These are phyloP conservation scores for Euproctis similis DNA, from an alignment of 2,888 invertebrate species.

Conservation along the genomic window DNA sequence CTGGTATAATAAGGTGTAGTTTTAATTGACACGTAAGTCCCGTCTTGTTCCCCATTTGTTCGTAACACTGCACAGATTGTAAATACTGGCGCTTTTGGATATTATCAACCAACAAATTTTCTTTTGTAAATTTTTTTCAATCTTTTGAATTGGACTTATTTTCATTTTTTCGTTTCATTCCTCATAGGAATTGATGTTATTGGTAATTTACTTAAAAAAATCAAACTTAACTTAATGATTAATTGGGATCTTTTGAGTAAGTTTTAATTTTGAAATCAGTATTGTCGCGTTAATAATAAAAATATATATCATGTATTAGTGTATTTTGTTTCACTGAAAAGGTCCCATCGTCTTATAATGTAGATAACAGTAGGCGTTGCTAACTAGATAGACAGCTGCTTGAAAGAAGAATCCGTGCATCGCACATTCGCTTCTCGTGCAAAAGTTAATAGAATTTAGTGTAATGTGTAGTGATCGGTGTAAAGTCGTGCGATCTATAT, in stretches of 20 bases:
- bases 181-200: slow-evolving; percentile 68
- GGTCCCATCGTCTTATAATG: slow-evolving; percentile 50
- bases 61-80: slow-evolving; percentile 36
- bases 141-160: slow-evolving; percentile 42
- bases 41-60: slow-evolving; percentile 31
- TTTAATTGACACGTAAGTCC: no score
- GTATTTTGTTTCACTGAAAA: slow-evolving; percentile 43
- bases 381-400: slow-evolving; percentile 74
- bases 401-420: slow-evolving; percentile 74
- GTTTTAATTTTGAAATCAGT: slow-evolving; percentile 10
- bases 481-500: slow-evolving; percentile 67
- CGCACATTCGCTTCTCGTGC: slow-evolving; percentile 75
- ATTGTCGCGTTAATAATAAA: slow-evolving; percentile 8
- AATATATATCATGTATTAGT: not conserved
- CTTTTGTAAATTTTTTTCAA: slow-evolving; percentile 25
- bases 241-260: slow-evolving; percentile 61
- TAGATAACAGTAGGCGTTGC: slow-evolving; percentile 70
- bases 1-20: no score
- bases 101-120: slow-evolving; percentile 43
- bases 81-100: slow-evolving; percentile 74
- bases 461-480: slow-evolving; percentile 66
- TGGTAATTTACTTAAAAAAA: slow-evolving; percentile 49
- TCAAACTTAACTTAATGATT: slow-evolving; percentile 64
- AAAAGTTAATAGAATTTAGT: slow-evolving; percentile 64
- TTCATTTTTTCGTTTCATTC: slow-evolving; percentile 73